phyloP scores from a whole-genome alignment of 1,140 invertebrate species.

The Orchesella cincta region DNA sequence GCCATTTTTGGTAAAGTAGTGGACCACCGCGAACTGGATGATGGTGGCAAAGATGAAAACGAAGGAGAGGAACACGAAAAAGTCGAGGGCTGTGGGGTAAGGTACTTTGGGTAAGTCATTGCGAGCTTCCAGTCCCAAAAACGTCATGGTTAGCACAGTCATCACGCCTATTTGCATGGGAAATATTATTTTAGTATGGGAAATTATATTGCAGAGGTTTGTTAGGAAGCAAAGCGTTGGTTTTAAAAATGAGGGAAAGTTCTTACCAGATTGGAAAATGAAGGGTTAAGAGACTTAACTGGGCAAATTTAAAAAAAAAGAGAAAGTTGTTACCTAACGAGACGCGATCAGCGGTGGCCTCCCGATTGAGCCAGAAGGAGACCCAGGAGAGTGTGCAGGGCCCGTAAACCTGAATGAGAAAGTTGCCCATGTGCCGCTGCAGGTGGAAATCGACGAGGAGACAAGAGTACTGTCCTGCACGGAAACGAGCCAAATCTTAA shows the following conservation, averaged over 20 bases:
- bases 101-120: slow-evolving; percentile 83
- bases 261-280: background rate
- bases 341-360: slow-evolving; percentile 83
- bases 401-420: slow-evolving; percentile 84
- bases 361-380: slow-evolving; percentile 85
- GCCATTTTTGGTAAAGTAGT: slow-evolving; percentile 86
- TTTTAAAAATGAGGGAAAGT: background rate
- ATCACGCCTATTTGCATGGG: slow-evolving; percentile 70
- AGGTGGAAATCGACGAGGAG: slow-evolving; percentile 79
- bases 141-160: slow-evolving; percentile 85
- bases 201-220: background rate
- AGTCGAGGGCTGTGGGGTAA: slow-evolving; percentile 83
- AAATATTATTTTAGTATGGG: no score
- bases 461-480: slow-evolving; percentile 72
- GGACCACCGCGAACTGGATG: slow-evolving; percentile 82
- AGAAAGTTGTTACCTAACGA: slow-evolving; percentile 68
- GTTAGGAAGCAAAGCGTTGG: background rate
- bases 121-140: slow-evolving; percentile 79
- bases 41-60: slow-evolving; percentile 85
- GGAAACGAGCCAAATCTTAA: no score
- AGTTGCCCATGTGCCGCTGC: slow-evolving; percentile 82
- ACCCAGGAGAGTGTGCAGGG: slow-evolving; percentile 88
- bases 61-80: slow-evolving; percentile 83
- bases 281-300: background rate
- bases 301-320: background rate